Evolutionary conservation across 1,140 invertebrate species (phyloP).

Genomic region (Leptopilina clavipes): DNA sequence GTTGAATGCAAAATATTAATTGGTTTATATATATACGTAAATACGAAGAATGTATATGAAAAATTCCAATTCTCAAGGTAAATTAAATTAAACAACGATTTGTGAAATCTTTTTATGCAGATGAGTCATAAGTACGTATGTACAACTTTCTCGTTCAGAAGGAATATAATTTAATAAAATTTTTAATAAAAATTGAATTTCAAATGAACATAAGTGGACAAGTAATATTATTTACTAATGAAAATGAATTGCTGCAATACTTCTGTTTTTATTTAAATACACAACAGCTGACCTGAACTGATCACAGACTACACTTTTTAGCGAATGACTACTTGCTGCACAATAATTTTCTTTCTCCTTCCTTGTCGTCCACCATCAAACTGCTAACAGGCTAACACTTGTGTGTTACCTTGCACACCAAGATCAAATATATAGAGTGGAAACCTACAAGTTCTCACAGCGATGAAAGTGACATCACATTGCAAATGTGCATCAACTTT

Average conservation of each 20-base stretch:
- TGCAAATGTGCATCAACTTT: background rate
- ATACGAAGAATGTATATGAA: background rate
- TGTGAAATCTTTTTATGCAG: constrained; percentile 32
- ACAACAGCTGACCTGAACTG: constrained; percentile 11
- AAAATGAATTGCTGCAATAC: background rate
- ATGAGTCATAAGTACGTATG: constrained; percentile 23
- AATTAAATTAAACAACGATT: constrained; percentile 27
- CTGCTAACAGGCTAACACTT: background rate
- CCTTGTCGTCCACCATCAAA: constrained; percentile 13
- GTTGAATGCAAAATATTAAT: background rate
- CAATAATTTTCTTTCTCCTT: constrained; percentile 15
- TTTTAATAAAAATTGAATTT: background rate
- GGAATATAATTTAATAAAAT: background rate
- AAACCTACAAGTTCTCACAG: constrained; percentile 2
- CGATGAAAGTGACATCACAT: constrained; percentile 15
- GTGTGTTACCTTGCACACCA: constrained; percentile 2
- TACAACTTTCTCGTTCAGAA: constrained; percentile 23
- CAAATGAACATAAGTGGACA: background rate
- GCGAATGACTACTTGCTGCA: constrained; percentile 2
- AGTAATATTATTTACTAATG: background rate
- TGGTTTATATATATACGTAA: no score
- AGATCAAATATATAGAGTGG: constrained; percentile 19
- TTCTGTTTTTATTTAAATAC: constrained; percentile 9
- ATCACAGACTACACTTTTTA: background rate
- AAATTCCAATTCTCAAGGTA: constrained; percentile 6